Evolutionary conservation across 2,888 invertebrate genomes (phyloP), one percentile per base, ranked within the genome.

Genomic region (Diarsia dahlii): DNA sequence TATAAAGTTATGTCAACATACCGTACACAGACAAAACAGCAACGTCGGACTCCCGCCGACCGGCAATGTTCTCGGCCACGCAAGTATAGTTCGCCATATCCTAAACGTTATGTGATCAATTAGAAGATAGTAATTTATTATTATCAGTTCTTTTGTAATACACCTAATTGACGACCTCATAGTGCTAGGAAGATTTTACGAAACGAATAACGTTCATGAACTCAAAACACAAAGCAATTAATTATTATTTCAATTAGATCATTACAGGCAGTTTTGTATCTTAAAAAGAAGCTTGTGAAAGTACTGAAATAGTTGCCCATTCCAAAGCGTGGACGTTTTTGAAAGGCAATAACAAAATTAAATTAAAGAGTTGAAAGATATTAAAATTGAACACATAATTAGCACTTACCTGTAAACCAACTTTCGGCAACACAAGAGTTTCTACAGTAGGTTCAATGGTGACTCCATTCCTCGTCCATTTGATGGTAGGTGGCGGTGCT

Each of bases 51-150:
- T 98, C 97, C 70, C 99, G 97, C 81, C 98, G 98, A 6, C 98
- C 98, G 5, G 99, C 99, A 81, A 99, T 98, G 94, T 99, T 99
- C 94, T 99, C 98, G 2, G 99, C 99, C 34, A 99, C 98, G 93
- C 99, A 99, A 46, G 99, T 99, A 95, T 99, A 99, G 97, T 99
- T 99, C 70, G 99, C 99, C 94, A 98, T 98, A 93, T 99, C 99
- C 95, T 98, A 97, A 56, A 65, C 48, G 76, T 66, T 65, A 65
- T 28, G n/a, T 48, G 52, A 34, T 9, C 10, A 34, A 28, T 58
- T 28, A 18, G 58, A 1, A 5, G 28, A n/a, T n/a, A n/a, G n/a
- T n/a, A n/a, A n/a, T n/a, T n/a, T 60, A 60, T 18, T 18, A 23
- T 54, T 54, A 54, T 23, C 54, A 8, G 15, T 23, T 15, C 15